Evolutionary conservation across 2,888 invertebrate genomes (phyloP), one percentile per base, ranked within the genome.

Genomic region (Vanessa cardui): DNA sequence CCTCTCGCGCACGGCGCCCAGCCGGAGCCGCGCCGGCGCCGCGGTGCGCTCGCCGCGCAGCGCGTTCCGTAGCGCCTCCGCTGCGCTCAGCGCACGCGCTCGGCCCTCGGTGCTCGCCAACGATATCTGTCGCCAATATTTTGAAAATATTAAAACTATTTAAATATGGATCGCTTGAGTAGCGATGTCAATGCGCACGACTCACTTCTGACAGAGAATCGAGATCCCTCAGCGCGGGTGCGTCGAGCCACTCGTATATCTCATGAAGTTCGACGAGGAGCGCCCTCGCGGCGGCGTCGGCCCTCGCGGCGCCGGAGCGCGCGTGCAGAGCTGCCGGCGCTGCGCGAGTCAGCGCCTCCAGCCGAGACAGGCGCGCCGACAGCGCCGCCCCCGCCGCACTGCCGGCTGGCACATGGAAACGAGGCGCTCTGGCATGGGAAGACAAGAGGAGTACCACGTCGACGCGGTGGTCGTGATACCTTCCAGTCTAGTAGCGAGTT

Each of bases 271-370:
- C 96, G 7, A 69, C 70, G 94, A 94, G 77, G 97, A 93, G 70
- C 98, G 91, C 74, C 95, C 95, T 74, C 96, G 96, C 83, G 97
- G 98, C 87, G 97, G 98, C 78, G 94, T 95, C 87, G 97, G 98
- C 52, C 97, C 97, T 69, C 81, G 85, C 71, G 80, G 88, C 72
- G 81, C 96, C 76, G 78, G 86, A 62, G 76, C 81, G 76, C 83
- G 64, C 85, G 81, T 66, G 73, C 74, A 66, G 78, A 66, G 71
- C 82, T 71, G 71, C 94, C 85, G 94, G 81, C 76, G 74, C 84
- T 77, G 69, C 82, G 77, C 73, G 96, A 94, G 49, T 96, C 59
- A 98, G 89, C 75, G 72, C 66, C 70, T 75, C 77, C 64, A 81
- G 80, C 21, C 96, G 74, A 96, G 90, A 79, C 59, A 83, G 80